phyloP scores from a whole-genome alignment of 2,888 invertebrate genomes.

The Minunthozetes semirufus region DNA sequence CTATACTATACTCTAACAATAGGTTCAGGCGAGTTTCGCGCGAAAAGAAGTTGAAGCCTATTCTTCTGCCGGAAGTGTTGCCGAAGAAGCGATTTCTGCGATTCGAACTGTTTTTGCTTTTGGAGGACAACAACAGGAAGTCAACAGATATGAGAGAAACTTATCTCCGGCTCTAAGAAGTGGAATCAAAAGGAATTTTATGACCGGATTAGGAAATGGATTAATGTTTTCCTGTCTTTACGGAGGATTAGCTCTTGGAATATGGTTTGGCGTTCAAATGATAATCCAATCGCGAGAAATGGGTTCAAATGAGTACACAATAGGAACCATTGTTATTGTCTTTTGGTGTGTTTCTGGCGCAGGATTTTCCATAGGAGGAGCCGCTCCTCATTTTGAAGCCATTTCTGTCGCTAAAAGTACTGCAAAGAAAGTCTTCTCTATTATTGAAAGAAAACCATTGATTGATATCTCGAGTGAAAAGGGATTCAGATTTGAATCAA shows the following conservation, averaged over 20 bases:
- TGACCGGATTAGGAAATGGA: slow-evolving; percentile 63
- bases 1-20: too few species aligned
- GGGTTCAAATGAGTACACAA: not conserved
- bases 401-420: slow-evolving; percentile 9
- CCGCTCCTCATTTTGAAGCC: slow-evolving; percentile 36
- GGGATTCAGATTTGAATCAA: slow-evolving; percentile 10
- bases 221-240: slow-evolving; percentile 55
- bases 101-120: slow-evolving; percentile 68
- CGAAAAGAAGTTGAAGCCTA: slow-evolving; percentile 51
- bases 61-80: slow-evolving; percentile 66
- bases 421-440: not conserved
- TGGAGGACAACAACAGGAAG: slow-evolving; percentile 65
- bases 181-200: slow-evolving; percentile 60
- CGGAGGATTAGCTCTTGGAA: slow-evolving; percentile 1
- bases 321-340: not conserved
- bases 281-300: not conserved
- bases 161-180: slow-evolving; percentile 59
- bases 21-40: slow-evolving; percentile 42
- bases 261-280: slow-evolving; percentile 39
- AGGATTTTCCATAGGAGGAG: not conserved
- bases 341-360: slow-evolving; percentile 3
- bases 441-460: slow-evolving; percentile 30
- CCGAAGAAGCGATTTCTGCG: slow-evolving; percentile 68
- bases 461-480: slow-evolving; percentile 2
- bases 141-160: slow-evolving; percentile 59